A percentile compares a stretch with the other conserved stretches of the same genome.
phyloP scores from a whole-genome alignment of 2,113 vertebrate species.

The Chitala chitala region DNA sequence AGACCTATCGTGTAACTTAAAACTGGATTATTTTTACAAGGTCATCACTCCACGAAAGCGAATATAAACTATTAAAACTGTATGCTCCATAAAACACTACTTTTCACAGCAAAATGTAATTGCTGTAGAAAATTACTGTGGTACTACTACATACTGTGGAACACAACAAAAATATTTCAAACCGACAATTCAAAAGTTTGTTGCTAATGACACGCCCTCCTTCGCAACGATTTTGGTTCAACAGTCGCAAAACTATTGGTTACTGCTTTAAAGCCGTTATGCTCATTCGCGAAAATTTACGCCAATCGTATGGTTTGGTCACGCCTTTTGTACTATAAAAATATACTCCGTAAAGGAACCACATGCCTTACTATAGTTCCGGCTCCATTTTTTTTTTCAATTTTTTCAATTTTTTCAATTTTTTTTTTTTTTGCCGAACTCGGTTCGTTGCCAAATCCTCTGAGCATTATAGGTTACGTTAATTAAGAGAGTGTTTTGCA shows the following conservation, averaged over 20 bases:
- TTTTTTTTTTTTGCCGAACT: background rate
- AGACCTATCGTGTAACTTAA: too few species aligned
- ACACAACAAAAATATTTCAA: background rate
- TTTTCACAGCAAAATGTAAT: too few species aligned
- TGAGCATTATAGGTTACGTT: too few species aligned
- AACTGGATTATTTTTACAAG: background rate
- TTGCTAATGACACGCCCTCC: conserved; percentile 29
- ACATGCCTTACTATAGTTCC: background rate
- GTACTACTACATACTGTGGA: background rate
- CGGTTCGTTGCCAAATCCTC: too few species aligned
- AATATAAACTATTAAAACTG: conserved; percentile 3
- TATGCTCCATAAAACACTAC: too few species aligned
- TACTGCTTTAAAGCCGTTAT: background rate
- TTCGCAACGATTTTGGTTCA: conserved; percentile 18
- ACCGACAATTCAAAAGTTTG: conserved; percentile 27
- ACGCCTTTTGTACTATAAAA: conserved; percentile 4
- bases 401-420: background rate
- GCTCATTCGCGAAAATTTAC: conserved; percentile 6
- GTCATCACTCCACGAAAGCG: too few species aligned
- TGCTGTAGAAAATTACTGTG: background rate
- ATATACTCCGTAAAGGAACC: background rate
- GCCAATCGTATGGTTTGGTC: conserved; percentile 18
- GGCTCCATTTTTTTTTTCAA: too few species aligned
- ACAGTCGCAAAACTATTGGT: conserved; percentile 26
- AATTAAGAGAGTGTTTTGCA: too few species aligned